These are phyloP conservation scores for Pangasius krempfi DNA, from an alignment of 2,797 vertebrate species.

Conservation along the genomic window DNA sequence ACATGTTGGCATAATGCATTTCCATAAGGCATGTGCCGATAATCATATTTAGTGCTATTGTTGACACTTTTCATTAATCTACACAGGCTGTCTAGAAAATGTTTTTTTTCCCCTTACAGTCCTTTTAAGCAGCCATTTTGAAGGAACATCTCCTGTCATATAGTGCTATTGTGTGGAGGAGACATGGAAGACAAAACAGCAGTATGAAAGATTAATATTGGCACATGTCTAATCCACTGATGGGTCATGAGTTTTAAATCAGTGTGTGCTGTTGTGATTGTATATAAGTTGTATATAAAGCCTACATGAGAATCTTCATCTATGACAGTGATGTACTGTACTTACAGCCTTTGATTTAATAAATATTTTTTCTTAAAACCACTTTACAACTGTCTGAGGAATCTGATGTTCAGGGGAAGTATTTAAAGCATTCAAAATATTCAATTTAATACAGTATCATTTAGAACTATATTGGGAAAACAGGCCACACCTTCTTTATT, in stretches of 20 bases:
- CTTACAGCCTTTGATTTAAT: not conserved
- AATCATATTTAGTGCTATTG: not conserved
- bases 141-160: not conserved
- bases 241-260: not conserved
- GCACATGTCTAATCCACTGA: not conserved
- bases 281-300: constrained; percentile 11
- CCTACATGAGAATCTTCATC: not conserved
- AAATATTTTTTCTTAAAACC: not conserved
- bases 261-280: not conserved
- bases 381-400: not conserved
- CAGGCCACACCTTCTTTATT: not conserved
- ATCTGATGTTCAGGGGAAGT: not conserved
- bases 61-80: not conserved
- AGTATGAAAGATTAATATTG: not conserved
- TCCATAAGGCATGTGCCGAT: not conserved
- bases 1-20: not conserved
- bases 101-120: not conserved
- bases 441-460: not conserved
- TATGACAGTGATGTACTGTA: not conserved
- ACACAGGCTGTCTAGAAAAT: not conserved
- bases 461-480: not conserved
- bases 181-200: not conserved
- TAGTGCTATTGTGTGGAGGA: not conserved
- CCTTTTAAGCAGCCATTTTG: not conserved
- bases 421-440: not conserved